These are phyloP conservation scores for Brassicogethes aeneus DNA, from an alignment of 2,888 invertebrate genomes.

Conservation along the genomic window DNA sequence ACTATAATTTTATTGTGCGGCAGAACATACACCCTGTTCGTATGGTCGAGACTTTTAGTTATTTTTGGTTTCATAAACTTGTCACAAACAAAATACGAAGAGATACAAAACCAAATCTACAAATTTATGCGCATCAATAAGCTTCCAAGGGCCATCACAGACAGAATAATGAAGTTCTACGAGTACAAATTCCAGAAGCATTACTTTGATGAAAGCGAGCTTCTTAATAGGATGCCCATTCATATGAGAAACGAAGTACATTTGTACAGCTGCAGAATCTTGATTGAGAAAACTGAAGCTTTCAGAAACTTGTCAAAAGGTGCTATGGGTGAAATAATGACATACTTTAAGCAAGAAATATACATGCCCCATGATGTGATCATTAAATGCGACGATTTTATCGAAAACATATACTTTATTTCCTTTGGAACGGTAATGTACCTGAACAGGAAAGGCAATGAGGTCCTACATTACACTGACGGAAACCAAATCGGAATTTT, in stretches of 20 bases:
- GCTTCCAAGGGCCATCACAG: slow-evolving; percentile 40
- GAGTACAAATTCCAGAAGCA: slow-evolving; percentile 44
- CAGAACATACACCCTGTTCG: slow-evolving; percentile 23
- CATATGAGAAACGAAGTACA: slow-evolving; percentile 39
- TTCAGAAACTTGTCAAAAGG: slow-evolving; percentile 38
- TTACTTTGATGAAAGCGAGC: slow-evolving; percentile 44
- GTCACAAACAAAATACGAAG: slow-evolving; percentile 38
- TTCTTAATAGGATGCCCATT: slow-evolving; percentile 29
- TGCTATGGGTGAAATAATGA: slow-evolving; percentile 37
- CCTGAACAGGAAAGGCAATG: slow-evolving; percentile 39
- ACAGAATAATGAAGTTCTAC: slow-evolving; percentile 43
- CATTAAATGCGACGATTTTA: slow-evolving; percentile 33
- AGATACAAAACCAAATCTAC: slow-evolving; percentile 43
- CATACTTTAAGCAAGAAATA: slow-evolving; percentile 36
- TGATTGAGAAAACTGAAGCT: slow-evolving; percentile 42
- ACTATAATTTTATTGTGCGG: slow-evolving; percentile 22
- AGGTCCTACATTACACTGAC: slow-evolving; percentile 46
- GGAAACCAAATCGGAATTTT: slow-evolving; percentile 43
- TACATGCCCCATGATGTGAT: slow-evolving; percentile 44
- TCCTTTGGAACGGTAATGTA: slow-evolving; percentile 44
- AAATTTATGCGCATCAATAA: slow-evolving; percentile 47
- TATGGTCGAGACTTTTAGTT: slow-evolving; percentile 25
- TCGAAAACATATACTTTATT: slow-evolving; percentile 45
- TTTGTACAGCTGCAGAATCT: slow-evolving; percentile 39
- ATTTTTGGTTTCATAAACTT: slow-evolving; percentile 26